Base-by-base conservation (phyloP, 2,113 vertebrate species). In the Theristicus caerulescens region DNA sequence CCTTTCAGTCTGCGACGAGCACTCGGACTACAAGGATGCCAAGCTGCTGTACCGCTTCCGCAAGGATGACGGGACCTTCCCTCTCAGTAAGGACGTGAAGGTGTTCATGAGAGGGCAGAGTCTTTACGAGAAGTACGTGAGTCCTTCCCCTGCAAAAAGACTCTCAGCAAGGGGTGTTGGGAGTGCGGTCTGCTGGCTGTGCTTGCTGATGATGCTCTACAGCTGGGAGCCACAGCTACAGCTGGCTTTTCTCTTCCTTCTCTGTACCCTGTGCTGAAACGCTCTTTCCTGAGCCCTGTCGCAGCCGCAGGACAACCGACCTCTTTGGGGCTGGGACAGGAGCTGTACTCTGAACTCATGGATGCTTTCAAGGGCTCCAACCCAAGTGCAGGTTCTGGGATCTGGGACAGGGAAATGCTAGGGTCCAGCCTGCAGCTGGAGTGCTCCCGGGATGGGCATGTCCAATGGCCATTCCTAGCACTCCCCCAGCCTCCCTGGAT, bases 1-100 rank as follows among this genome's bases (percentile, higher is more conserved):
- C 65, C 44, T 51, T 91, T 3, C 96, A 99, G 99, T 99, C 32
- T 99, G 99, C 40, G 99, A 99, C 8, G 98, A 99, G 91, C 98
- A 98, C 95, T 94, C 95, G 1, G 93, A 98, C 31, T 99, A 99
- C 97, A 99, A 99, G 96, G 99, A 99, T 10, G 98, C 98, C 91
- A 99, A 99, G 92, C 97, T 99, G 72, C 97, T 99, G 29, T 99
- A 99, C 78, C 98, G 99, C 78, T 99, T 99, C 95, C 98, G 98
- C 59, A 98, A 99, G 94, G 99, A 99, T 4, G 99, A 99, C 1
- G 99, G 98, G 32, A 99, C 99, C 38, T 98, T 99, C 96, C 98
- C 98, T 2, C 98, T 99, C 82, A 99, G 97, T 14, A 98, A 97
- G 66, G 98, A 99, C 10, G 98, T 99, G 90, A 99, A 99, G 92